These are phyloP conservation scores for Clanis bilineata DNA, from an alignment of 2,888 invertebrate genomes.

Conservation along the genomic window DNA sequence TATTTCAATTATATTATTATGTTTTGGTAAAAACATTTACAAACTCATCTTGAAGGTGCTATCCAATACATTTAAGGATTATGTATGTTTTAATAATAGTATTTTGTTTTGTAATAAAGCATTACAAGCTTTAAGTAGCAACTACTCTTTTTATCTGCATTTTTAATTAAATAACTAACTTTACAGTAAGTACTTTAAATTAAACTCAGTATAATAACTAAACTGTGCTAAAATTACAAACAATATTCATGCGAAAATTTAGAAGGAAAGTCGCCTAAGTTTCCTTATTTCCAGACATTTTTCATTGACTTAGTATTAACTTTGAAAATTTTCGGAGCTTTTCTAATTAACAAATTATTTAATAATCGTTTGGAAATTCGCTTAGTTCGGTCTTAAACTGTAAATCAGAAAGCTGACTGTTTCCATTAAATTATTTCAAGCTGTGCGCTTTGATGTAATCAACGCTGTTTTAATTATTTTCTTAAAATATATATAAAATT, in stretches of 20 bases:
- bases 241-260: neutral
- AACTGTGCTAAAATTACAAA: neutral
- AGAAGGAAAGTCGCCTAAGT: neutral
- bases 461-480: neutral
- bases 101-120: no score
- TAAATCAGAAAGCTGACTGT: slow-evolving; percentile 4
- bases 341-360: slow-evolving; percentile 11
- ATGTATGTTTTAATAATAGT: no score
- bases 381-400: neutral
- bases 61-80: no score
- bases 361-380: slow-evolving; percentile 4
- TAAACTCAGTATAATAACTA: neutral
- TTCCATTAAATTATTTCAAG: neutral
- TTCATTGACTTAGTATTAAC: neutral
- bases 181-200: neutral
- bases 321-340: slow-evolving; percentile 1
- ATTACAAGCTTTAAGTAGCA: no score
- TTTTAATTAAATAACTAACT: neutral
- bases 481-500: neutral
- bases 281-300: neutral
- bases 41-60: no score
- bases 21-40: no score
- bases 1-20: no score
- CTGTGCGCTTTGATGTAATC: no score
- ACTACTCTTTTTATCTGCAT: no score